phyloP scores from a whole-genome alignment of 2,888 invertebrate genomes.

The Elaeidobius kamerunicus region DNA sequence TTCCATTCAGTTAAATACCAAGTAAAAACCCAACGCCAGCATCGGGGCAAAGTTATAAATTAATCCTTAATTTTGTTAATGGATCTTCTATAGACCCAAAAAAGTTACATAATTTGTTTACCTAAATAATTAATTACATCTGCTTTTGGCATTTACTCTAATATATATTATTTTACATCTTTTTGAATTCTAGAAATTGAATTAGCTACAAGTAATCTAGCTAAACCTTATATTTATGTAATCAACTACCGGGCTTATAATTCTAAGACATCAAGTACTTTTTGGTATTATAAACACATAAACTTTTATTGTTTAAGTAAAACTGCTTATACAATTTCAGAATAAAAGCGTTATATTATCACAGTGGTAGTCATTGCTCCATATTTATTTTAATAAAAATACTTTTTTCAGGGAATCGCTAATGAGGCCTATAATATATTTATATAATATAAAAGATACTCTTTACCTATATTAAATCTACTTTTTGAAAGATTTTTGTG shows the following conservation, averaged over 20 bases:
- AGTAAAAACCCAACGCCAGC: too few species aligned
- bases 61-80: background rate
- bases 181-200: background rate
- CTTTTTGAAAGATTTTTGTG: constrained; percentile 25
- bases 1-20: too few species aligned
- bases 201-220: background rate
- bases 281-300: constrained; percentile 43
- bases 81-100: background rate
- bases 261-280: constrained; percentile 45
- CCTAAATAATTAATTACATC: background rate
- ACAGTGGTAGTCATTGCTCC: constrained; percentile 54
- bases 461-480: constrained; percentile 8
- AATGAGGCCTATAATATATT: constrained; percentile 1
- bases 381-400: constrained; percentile 41
- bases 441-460: constrained; percentile 2
- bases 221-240: background rate
- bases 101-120: background rate
- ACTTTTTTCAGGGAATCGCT: constrained; percentile 12
- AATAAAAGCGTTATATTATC: constrained; percentile 54
- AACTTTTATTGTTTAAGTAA: constrained; percentile 37
- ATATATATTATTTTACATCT: background rate
- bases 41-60: too few species aligned
- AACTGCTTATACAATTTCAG: constrained; percentile 48
- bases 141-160: background rate
- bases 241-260: constrained; percentile 14